These are phyloP conservation scores for Periparus ater DNA, from an alignment of 2,797 vertebrate genomes.

Conservation along the genomic window DNA sequence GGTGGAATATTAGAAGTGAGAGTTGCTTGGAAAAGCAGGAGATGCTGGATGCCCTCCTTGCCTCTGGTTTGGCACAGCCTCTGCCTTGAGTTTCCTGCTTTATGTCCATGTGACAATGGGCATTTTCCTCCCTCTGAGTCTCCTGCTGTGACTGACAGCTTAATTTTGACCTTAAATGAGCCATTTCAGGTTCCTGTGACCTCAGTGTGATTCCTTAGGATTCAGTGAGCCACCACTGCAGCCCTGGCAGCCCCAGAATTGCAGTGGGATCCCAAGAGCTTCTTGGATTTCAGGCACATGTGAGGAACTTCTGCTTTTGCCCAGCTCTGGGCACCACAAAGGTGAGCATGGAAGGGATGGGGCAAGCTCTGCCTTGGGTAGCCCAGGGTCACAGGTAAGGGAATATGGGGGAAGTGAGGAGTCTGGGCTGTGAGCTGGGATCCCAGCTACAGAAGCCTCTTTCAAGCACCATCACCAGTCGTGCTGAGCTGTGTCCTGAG, in stretches of 20 bases:
- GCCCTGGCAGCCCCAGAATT: not conserved
- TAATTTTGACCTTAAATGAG: not conserved
- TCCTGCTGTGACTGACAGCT: not conserved
- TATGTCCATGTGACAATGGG: rapidly evolving
- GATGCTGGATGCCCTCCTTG: not conserved
- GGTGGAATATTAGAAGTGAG: not conserved
- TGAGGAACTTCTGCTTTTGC: not conserved
- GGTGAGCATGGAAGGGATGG: not conserved
- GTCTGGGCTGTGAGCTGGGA: not conserved
- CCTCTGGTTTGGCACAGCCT: not conserved
- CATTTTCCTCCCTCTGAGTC: not conserved
- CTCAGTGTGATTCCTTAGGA: not conserved
- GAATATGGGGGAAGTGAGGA: not conserved
- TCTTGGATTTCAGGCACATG: rapidly evolving
- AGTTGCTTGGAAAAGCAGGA: not conserved
- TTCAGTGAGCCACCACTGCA: not conserved
- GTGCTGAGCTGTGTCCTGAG: not conserved
- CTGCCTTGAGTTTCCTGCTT: not conserved
- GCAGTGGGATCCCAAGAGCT: not conserved
- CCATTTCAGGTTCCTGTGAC: not conserved
- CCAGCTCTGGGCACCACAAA: not conserved
- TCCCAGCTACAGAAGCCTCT: not conserved
- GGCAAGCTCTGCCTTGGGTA: not conserved
- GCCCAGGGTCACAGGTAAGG: not conserved
- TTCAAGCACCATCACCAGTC: not conserved